Evolutionary conservation across 2,113 vertebrate species (phyloP), one percentile per base, ranked within the genome.

Genomic region (Mus spicilegus): DNA sequence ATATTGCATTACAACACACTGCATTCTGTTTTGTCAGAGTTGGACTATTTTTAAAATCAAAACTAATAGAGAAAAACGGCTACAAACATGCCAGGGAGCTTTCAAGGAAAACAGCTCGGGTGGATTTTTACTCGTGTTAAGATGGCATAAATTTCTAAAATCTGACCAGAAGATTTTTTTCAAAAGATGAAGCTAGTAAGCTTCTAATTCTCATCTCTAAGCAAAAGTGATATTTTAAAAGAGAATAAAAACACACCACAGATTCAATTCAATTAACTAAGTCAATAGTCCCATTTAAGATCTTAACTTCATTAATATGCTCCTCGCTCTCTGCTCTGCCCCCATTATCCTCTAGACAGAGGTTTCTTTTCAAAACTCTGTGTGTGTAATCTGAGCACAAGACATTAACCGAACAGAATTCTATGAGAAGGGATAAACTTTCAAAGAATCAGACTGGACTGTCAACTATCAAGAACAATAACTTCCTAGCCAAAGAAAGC

Each of bases 291-390:
- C 92, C 82, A 89, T 81, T 95, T 82, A 69, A 75, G 90, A 73
- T 33, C 73, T 75, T 82, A 26, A 42, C 95, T 89, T 97, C 61
- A 22, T 98, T 97, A 97, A 87, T 33, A 97, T 97, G 96, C 96
- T 85, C 65, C 94, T 93, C 95, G 94, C 91, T 97, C 95, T 39
- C 92, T 87, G 56, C 72, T 97, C 90, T 90, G 63, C 89, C 94
- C 75, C 87, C 42, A 87, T 88, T 96, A 84, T 86, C 82, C 93
- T 91, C 75, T 49, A 85, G 76, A 96, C 86, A 96, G 96, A 95
- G 58, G 73, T 54, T 96, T 61, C 92, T 89, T 97, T 96, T 96
- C 93, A 96, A 95, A 93, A 85, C 2, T 76, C 42, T 94, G 58
- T 58, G 42, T 63, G 81, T 94, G 70, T 95, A 65, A 94, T 56